Evolutionary conservation across 2,113 vertebrate species (phyloP), one percentile per base, ranked within the genome.

Genomic region (Noturus placidus): DNA sequence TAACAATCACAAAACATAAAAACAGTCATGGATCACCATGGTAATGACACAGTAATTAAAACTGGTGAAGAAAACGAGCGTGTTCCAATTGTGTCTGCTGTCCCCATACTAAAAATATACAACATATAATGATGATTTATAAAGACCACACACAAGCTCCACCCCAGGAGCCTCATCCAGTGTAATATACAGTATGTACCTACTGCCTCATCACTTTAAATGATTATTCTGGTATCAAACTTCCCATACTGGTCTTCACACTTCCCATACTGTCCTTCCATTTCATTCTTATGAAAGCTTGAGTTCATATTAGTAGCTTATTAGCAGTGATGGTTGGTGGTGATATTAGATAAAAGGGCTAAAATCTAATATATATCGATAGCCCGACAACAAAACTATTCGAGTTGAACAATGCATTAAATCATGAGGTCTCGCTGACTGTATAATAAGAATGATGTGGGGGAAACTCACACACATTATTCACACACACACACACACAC

Each of bases 351-450:
- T 46, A 42, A 77, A 77, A 77, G 74, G 22, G 25, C 4, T 77
- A 15, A 50, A 77, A 77, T 77, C 25, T 42, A 77, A 77, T 77
- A 50, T 77, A 77, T 77, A 77, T 77, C 42, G 74, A 77, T 50
- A 77, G 46, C 38, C 74, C 13, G 42, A 50, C 74, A 77, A 50
- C 74, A 13, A 77, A 77, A 25, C 42, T 77, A 6, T 50, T 77
- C 0, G 42, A 77, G 42, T 46, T 50, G 46, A 77, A 42, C 74
- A 50, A 77, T 77, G 74, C 4, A 77, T 77, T 77, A 77, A 77
- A 77, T 77, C 74, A 77, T 14, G 67, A 35, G 67, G 67, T 70
- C 67, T 70, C 74, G 5, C 10, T 50, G 46, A 77, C 50, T 42
- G 42, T 19, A 20, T 70, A 35, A 70, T 35, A 70, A 35, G 67